Conservation (phyloP, 2,113 vertebrate genomes). For the Gallinago jamesoni region DNA sequence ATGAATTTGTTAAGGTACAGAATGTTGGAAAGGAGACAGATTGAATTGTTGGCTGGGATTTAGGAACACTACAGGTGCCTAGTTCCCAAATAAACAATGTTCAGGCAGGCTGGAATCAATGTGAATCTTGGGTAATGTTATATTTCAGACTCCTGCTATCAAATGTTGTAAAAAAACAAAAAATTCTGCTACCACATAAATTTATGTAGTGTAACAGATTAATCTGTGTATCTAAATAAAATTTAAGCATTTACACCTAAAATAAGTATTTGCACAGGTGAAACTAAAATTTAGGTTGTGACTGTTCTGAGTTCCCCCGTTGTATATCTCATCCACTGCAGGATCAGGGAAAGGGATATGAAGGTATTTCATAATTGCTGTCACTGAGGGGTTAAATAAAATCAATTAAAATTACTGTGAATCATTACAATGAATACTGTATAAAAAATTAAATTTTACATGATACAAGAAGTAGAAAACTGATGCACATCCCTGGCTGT, state of each 20-base stretch:
- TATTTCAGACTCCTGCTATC: background rate
- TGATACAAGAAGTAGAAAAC: background rate
- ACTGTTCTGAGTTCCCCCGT: background rate
- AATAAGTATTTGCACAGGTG: background rate
- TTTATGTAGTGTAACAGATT: background rate
- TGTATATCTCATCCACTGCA: background rate
- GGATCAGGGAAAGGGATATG: background rate
- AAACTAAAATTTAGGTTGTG: background rate
- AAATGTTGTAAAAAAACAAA: background rate
- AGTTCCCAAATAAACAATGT: background rate
- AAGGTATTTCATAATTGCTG: background rate
- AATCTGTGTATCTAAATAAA: background rate
- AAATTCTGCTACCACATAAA: background rate
- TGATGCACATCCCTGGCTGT: background rate
- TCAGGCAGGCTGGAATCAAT: background rate
- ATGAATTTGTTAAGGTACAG: background rate
- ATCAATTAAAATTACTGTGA: background rate
- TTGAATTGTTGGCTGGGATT: background rate
- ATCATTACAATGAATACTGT: background rate
- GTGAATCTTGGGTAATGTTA: background rate
- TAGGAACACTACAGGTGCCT: background rate
- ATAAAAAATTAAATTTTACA: background rate
- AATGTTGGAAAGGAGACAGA: background rate
- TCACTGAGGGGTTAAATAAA: background rate
- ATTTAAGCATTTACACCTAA: background rate